These are phyloP conservation scores for Ibycter americanus DNA, from an alignment of 2,797 vertebrate species.

Conservation along the genomic window DNA sequence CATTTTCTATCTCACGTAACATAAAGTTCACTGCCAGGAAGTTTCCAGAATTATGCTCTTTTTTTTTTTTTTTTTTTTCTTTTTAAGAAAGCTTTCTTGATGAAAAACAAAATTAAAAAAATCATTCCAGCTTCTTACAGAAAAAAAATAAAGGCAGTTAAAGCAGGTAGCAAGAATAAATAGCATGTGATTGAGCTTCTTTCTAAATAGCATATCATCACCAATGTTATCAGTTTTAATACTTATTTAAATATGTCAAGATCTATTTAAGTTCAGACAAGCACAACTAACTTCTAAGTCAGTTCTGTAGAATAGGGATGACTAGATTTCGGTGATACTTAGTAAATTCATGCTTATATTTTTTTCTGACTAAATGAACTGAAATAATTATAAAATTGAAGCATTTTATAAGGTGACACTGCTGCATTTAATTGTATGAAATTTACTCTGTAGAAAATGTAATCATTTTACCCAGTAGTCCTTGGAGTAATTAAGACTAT, in stretches of 20 bases:
- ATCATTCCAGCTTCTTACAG: not conserved
- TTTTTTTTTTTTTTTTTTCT: not conserved
- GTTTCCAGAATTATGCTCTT: conserved; percentile 48
- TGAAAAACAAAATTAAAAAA: conserved; percentile 39
- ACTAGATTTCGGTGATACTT: conserved; percentile 75
- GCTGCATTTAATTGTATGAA: conserved; percentile 79
- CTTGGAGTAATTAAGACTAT: conserved; percentile 78
- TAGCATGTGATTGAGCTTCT: conserved; percentile 59
- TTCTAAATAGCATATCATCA: conserved; percentile 66
- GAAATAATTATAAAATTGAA: conserved; percentile 85
- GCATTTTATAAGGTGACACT: conserved; percentile 78
- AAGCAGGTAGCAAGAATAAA: conserved; percentile 61
- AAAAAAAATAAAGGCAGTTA: not conserved
- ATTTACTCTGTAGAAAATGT: conserved; percentile 79
- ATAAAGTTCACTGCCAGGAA: conserved; percentile 62
- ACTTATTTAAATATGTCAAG: conserved; percentile 79
- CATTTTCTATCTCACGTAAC: conserved; percentile 65
- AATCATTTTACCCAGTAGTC: conserved; percentile 78
- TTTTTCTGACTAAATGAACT: conserved; percentile 81
- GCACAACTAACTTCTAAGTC: conserved; percentile 78
- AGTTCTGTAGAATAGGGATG: conserved; percentile 67
- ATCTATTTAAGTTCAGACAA: conserved; percentile 82
- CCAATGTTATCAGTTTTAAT: conserved; percentile 75
- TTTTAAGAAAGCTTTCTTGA: not conserved
- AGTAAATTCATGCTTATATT: conserved; percentile 77